These are phyloP conservation scores for Drosophila pseudotalamancana DNA, from an alignment of 2,888 invertebrate species.

Conservation along the genomic window DNA sequence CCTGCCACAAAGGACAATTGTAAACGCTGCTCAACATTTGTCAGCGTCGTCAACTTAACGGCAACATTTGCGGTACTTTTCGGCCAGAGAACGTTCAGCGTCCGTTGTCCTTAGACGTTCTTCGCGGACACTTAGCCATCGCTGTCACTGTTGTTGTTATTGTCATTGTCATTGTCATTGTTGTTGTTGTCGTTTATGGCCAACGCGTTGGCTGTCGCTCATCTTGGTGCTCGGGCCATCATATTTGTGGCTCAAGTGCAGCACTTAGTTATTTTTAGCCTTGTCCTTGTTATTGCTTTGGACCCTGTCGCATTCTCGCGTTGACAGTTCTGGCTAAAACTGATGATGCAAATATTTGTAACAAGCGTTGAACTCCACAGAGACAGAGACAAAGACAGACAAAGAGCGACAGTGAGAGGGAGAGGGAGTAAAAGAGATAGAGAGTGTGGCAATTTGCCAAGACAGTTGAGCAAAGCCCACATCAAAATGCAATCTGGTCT, in stretches of 20 bases:
- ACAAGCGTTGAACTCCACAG: slow-evolving; percentile 8
- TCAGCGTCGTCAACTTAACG: slow-evolving; percentile 70
- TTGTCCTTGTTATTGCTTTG: slow-evolving; percentile 43
- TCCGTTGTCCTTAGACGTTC: slow-evolving; percentile 12
- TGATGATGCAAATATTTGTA: slow-evolving; percentile 67
- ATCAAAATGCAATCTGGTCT: slow-evolving; percentile 3
- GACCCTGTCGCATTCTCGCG: slow-evolving; percentile 14
- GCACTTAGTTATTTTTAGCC: slow-evolving; percentile 75
- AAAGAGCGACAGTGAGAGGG: no score
- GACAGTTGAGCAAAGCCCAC: slow-evolving; percentile 5
- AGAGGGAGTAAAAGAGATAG: not conserved
- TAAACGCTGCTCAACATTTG: slow-evolving; percentile 58
- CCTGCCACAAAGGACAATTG: slow-evolving; percentile 24
- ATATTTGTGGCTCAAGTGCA: slow-evolving; percentile 76
- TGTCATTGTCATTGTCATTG: not conserved
- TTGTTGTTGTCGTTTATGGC: slow-evolving; percentile 17
- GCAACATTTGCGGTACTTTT: slow-evolving; percentile 41
- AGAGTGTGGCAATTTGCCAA: slow-evolving; percentile 8
- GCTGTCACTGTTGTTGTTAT: no score
- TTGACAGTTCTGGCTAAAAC: slow-evolving; percentile 25
- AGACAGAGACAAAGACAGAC: not conserved
- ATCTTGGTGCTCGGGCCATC: slow-evolving; percentile 43
- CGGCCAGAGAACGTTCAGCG: no score
- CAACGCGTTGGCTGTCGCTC: slow-evolving; percentile 13
- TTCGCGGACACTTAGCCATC: slow-evolving; percentile 1